Percentiles rank a stretch among this genome's conserved stretches.
These are phyloP conservation scores for Frankliniella fusca DNA, from an alignment of 2,888 invertebrate species.

Conservation along the genomic window DNA sequence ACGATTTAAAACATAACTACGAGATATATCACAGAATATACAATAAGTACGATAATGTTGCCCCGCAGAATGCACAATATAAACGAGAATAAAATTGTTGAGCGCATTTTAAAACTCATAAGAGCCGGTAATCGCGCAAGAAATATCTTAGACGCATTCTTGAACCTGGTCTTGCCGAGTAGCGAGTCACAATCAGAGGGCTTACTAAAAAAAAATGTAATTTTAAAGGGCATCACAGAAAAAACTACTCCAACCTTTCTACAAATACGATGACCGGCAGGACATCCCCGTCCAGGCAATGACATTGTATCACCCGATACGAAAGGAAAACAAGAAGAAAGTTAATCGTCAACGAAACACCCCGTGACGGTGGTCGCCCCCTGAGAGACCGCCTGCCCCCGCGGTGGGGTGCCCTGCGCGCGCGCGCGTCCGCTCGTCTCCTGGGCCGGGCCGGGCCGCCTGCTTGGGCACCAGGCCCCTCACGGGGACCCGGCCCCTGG, in stretches of 20 bases:
- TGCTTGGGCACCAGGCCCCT: neutral
- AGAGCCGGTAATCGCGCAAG: neutral
- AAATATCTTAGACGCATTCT: too few species aligned
- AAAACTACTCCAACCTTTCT: neutral
- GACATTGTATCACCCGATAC: neutral
- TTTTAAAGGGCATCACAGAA: slow-evolving; percentile 8
- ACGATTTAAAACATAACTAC: slow-evolving; percentile 16
- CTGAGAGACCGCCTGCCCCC: neutral
- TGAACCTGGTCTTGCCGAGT: too few species aligned
- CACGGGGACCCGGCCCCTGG: neutral
- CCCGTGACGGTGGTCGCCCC: neutral
- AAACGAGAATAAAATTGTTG: neutral
- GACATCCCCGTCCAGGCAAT: neutral
- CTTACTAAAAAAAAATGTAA: slow-evolving; percentile 1
- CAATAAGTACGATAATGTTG: slow-evolving; percentile 11
- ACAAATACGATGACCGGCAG: too few species aligned
- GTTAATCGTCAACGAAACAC: too few species aligned
- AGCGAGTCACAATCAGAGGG: too few species aligned
- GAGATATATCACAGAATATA: slow-evolving; percentile 22
- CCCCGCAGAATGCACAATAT: neutral
- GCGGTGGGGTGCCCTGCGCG: neutral
- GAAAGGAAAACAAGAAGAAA: neutral
- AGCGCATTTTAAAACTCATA: neutral
- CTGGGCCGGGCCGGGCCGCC: too few species aligned
- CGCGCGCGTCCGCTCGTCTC: neutral